Base-by-base conservation (phyloP, 2,113 vertebrate species). In the Noctilio leporinus region DNA sequence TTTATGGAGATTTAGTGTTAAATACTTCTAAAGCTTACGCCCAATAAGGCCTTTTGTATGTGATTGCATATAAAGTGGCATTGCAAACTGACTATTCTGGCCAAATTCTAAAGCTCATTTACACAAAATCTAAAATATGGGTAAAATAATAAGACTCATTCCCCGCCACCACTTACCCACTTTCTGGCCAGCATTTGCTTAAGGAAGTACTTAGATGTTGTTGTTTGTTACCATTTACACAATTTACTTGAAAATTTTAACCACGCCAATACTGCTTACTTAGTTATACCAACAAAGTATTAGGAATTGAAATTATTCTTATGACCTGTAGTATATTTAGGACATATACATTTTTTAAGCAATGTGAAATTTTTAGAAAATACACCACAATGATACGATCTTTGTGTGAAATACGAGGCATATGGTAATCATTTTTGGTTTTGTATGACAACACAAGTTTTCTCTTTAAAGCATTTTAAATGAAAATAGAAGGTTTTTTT, bases 331-430 rank as follows among this genome's bases (percentile, higher is more conserved):
- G 77, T 83, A 22, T 73, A 73, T 82, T n/a, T 55, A 72, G 15
- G 3, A 6, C 19, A 10, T 81, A 16, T 7, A 33, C 7, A 10
- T 91, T 89, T 49, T 65, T 81, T 65, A 62, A 53, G n/a, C 20
- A 47, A n/a, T 89, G 9, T 72, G 24, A 75, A 84, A 51, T 26
- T 73, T 89, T 81, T 67, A 91, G 70, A 94, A 95, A 93, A 51
- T 73, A 28, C 3, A 19, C 28, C n/a, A 62, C 30, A 38, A 5
- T 77, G 67, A n/a, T 90, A 2, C 43, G 33, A 92, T 73, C 35
- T 86, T 28, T 2, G 77, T 26, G 10, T 88, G 62, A 81, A 93
- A 65, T 84, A 12, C 38, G 51, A 84, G 35, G 20, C 55, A 86
- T 45, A 30, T 93, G 33, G 9, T 62, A 59, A 53, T 89, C 20